These are phyloP conservation scores for Ornithoptera priamus DNA, from an alignment of 2,888 invertebrate genomes.

Conservation along the genomic window DNA sequence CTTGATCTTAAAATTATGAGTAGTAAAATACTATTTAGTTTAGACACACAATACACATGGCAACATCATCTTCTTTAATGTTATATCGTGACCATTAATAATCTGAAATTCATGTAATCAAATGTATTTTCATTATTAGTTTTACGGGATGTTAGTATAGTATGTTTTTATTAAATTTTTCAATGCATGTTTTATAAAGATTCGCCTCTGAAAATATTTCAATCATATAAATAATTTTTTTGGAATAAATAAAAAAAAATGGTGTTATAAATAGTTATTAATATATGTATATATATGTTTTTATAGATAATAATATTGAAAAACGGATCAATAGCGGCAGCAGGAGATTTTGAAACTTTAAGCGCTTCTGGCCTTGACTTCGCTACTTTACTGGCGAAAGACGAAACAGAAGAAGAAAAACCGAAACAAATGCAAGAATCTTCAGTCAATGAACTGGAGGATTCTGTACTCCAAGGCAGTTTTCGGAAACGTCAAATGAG, in stretches of 20 bases:
- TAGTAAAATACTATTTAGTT: not conserved
- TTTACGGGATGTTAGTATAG: not conserved
- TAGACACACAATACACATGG: slow-evolving; percentile 1
- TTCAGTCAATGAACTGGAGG: slow-evolving; percentile 44
- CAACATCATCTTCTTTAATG: not conserved
- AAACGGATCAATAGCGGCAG: slow-evolving; percentile 80
- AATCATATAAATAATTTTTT: too few relatives aligned
- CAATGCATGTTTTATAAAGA: not conserved
- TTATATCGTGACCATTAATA: not conserved
- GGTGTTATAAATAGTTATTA: too few relatives aligned
- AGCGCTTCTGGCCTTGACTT: slow-evolving; percentile 88
- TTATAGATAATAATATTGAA: slow-evolving; percentile 79
- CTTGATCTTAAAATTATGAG: not conserved
- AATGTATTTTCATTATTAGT: not conserved
- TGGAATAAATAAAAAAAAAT: too few relatives aligned
- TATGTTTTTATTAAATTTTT: not conserved
- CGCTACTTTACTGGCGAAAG: slow-evolving; percentile 83
- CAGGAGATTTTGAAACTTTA: slow-evolving; percentile 86
- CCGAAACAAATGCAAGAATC: slow-evolving; percentile 42
- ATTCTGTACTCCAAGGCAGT: slow-evolving; percentile 58
- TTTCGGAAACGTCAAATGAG: slow-evolving; percentile 74
- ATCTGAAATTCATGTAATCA: not conserved
- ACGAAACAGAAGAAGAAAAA: slow-evolving; percentile 67
- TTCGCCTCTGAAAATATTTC: not conserved
- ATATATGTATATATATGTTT: not conserved